Base-by-base conservation (phyloP, 2,888 invertebrate genomes). In the Neuroscelio doddi region DNA sequence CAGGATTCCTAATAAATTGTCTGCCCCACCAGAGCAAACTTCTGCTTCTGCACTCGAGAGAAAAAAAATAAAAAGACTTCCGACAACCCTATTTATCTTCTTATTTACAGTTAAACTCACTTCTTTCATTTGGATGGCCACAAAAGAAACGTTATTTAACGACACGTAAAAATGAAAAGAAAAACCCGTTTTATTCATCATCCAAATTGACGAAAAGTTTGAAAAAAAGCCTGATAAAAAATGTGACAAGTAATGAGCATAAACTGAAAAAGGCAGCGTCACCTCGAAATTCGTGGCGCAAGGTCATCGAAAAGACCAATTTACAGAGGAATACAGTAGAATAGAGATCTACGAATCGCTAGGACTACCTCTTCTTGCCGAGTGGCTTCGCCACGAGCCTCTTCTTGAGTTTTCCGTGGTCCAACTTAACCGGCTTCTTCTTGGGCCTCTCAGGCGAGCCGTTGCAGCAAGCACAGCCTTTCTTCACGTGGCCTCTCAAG, bases 401-500 rank as follows among this genome's bases (percentile, higher is more conserved):
- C 62, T 81, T 82, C 70, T 82, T 82, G 15, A 80, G 49, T 45
- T 76, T 81, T 38, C 59, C 42, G 24, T 81, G 79, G 38, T 82
- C 82, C 15, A 79, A 46, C 38, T 80, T 82, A 1, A 76, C 72
- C 1, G 73, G 49, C 71, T 88, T 88, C 47, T 88, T 86, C 36
- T 87, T 84, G 21, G 86, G 85, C 5, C 88, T 86, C 1, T 87
- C 86, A 0, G 88, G 87, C 0, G 87, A 86, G 4, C 89, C 89
- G 76, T 85, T 87, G 80, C 90, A 90, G 79, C 90, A 90, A 27
- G 87, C 87, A 74, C 90, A 90, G 46, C 88, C 88, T 17, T 70
- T 70, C 70, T 89, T 89, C 1, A 89, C 89, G 7, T 89, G 88
- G 4, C 89, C 89, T 0, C 90, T 83, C 0, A 85, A 85, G 82